Evolutionary conservation across 2,113 vertebrate species (phyloP).

Genomic region (Orthochromis indermauri): DNA sequence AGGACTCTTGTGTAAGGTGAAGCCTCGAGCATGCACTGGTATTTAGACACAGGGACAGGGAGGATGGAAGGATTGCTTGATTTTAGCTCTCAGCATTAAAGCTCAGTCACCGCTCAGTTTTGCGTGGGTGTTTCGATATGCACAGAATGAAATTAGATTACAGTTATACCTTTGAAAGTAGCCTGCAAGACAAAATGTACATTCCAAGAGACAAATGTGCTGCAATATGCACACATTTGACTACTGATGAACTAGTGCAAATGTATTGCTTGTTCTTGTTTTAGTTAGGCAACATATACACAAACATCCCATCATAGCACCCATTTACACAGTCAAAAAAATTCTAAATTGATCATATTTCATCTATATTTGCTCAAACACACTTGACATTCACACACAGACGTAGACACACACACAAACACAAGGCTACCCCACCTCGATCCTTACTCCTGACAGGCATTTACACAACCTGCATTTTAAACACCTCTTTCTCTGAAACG

Average conservation of each 20-base stretch:
- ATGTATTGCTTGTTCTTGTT: neutral
- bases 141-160: neutral
- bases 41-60: slow-evolving; percentile 20
- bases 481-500: neutral
- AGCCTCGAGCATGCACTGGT: slow-evolving; percentile 14
- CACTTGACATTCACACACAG: neutral
- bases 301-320: neutral
- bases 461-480: slow-evolving; percentile 33
- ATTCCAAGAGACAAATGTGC: neutral
- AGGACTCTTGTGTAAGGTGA: neutral
- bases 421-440: neutral
- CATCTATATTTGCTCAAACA: neutral
- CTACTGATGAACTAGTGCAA: neutral
- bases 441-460: slow-evolving; percentile 11
- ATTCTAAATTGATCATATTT: neutral
- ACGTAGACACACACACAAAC: neutral
- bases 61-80: slow-evolving; percentile 12
- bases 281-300: neutral
- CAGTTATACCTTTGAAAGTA: slow-evolving; percentile 5
- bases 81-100: slow-evolving; percentile 25
- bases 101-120: slow-evolving; percentile 1
- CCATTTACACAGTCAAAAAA: neutral
- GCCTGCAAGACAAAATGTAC: neutral
- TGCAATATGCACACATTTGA: neutral
- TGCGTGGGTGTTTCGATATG: slow-evolving; percentile 17